A percentile compares a stretch with the other conserved stretches of the same genome.
phyloP scores from a whole-genome alignment of 2,888 invertebrate species.

The Allygus modestus region DNA sequence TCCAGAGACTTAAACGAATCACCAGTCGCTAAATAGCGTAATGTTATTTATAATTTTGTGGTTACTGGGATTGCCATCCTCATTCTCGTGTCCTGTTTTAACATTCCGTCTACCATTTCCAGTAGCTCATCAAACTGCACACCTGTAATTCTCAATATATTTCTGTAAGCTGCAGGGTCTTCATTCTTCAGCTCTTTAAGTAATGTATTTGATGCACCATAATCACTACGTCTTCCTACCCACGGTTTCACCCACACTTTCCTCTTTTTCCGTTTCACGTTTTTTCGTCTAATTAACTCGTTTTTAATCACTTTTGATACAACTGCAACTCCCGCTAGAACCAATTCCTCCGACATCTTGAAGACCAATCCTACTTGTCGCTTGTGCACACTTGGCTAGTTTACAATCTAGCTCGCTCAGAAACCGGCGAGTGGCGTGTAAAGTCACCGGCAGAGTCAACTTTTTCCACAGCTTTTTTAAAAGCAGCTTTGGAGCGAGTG shows the following conservation, averaged over 20 bases:
- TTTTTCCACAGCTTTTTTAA: too few relatives aligned
- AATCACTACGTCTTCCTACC: slow-evolving; percentile 54
- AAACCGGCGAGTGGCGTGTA: too few relatives aligned
- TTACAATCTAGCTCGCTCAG: too few relatives aligned
- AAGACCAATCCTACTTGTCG: too few relatives aligned
- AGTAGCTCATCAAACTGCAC: slow-evolving; percentile 5
- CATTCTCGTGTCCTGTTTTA: slow-evolving; percentile 58
- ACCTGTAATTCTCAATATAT: slow-evolving; percentile 8
- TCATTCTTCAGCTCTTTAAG: slow-evolving; percentile 61
- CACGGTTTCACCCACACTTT: slow-evolving; percentile 81
- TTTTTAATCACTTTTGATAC: slow-evolving; percentile 44
- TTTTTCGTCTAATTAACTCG: slow-evolving; percentile 39
- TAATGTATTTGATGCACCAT: slow-evolving; percentile 61
- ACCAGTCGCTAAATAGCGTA: slow-evolving; percentile 29
- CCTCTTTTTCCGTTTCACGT: slow-evolving; percentile 97
- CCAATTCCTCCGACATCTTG: too few relatives aligned
- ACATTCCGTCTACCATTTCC: slow-evolving; percentile 40
- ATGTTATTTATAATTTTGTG: slow-evolving; percentile 56
- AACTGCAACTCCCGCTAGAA: too few relatives aligned
- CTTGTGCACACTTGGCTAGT: too few relatives aligned
- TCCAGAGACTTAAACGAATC: slow-evolving; percentile 48
- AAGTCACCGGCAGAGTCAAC: too few relatives aligned
- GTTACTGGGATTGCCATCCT: slow-evolving; percentile 60
- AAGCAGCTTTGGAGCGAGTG: too few relatives aligned
- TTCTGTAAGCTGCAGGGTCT: slow-evolving; percentile 18